Conservation (phyloP, 2,113 vertebrate genomes). For the Ameiurus melas region DNA sequence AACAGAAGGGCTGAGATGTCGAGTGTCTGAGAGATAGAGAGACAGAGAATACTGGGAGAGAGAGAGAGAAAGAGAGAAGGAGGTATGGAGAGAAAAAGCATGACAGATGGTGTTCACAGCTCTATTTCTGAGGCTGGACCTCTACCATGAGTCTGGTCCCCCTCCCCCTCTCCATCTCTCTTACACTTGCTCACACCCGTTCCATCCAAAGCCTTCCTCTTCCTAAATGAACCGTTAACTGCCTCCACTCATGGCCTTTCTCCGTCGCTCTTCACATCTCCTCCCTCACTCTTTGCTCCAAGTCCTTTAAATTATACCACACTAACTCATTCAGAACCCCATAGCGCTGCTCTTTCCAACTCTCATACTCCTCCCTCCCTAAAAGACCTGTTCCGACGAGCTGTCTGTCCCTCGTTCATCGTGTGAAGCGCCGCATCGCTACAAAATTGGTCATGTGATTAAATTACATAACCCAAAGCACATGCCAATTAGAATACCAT, state of each 20-base stretch:
- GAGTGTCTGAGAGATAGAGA: slow-evolving; percentile 25
- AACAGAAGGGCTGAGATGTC: slow-evolving; percentile 47
- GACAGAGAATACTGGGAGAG: slow-evolving; percentile 2
- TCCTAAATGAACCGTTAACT: slow-evolving; percentile 40
- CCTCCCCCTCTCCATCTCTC: slow-evolving; percentile 57
- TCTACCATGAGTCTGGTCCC: slow-evolving; percentile 71
- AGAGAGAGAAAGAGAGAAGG: slow-evolving; percentile 56
- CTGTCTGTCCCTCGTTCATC: slow-evolving; percentile 17
- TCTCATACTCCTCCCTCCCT: slow-evolving; percentile 24
- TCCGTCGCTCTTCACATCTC: slow-evolving; percentile 34
- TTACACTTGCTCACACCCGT: slow-evolving; percentile 23
- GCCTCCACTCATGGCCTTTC: slow-evolving; percentile 31
- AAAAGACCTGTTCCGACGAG: slow-evolving; percentile 20
- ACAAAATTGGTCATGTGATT: slow-evolving; percentile 47
- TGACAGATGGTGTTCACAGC: slow-evolving; percentile 83
- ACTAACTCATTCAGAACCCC: slow-evolving; percentile 23
- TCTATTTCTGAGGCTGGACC: slow-evolving; percentile 84
- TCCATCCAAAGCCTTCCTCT: slow-evolving; percentile 47
- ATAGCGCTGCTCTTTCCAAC: slow-evolving; percentile 33
- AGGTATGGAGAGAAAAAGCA: slow-evolving; percentile 69
- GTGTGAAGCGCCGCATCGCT: not conserved
- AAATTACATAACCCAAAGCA: slow-evolving; percentile 48
- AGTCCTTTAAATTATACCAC: slow-evolving; percentile 37
- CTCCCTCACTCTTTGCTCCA: slow-evolving; percentile 31
- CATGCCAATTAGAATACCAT: slow-evolving; percentile 50